These are phyloP conservation scores for Brachionus rotundiformis DNA, from an alignment of 1,140 invertebrate species.

Conservation along the genomic window DNA sequence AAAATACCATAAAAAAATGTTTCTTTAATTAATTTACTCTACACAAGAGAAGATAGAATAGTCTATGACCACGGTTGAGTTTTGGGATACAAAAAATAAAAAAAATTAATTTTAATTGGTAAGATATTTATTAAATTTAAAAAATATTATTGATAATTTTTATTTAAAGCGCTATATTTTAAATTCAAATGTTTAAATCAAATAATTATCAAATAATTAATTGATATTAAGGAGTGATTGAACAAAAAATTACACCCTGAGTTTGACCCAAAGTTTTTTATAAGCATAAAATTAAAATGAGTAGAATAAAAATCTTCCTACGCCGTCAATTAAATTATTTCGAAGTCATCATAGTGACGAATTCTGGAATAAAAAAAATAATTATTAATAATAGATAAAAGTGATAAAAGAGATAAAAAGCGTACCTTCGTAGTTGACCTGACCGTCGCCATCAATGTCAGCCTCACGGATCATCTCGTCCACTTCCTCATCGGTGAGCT, in stretches of 20 bases:
- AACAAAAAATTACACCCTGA: slow-evolving; percentile 20
- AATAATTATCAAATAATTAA: slow-evolving; percentile 18
- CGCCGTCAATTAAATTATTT: slow-evolving; percentile 72
- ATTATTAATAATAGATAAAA: neutral
- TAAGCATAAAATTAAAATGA: slow-evolving; percentile 27
- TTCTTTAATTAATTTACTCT: too few species aligned
- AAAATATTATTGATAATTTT: neutral
- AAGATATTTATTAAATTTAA: slow-evolving; percentile 2
- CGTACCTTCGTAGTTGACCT: slow-evolving; percentile 57
- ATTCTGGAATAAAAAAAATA: slow-evolving; percentile 69
- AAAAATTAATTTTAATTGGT: neutral
- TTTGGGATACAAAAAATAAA: neutral
- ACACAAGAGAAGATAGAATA: too few species aligned
- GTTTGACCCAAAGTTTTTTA: slow-evolving; percentile 32
- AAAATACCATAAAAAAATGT: too few species aligned
- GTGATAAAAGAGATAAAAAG: neutral
- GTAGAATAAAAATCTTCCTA: neutral
- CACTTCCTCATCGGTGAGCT: slow-evolving; percentile 83
- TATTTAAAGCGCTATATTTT: neutral
- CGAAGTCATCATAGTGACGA: slow-evolving; percentile 98
- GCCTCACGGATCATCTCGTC: slow-evolving; percentile 91
- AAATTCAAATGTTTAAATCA: neutral
- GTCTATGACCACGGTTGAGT: neutral
- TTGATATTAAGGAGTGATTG: neutral
- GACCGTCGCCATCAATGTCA: slow-evolving; percentile 78